A percentile compares a stretch with the other conserved stretches of the same genome.
These are phyloP conservation scores for Sthenelais limicola DNA, from an alignment of 2,888 invertebrate species.

Conservation along the genomic window DNA sequence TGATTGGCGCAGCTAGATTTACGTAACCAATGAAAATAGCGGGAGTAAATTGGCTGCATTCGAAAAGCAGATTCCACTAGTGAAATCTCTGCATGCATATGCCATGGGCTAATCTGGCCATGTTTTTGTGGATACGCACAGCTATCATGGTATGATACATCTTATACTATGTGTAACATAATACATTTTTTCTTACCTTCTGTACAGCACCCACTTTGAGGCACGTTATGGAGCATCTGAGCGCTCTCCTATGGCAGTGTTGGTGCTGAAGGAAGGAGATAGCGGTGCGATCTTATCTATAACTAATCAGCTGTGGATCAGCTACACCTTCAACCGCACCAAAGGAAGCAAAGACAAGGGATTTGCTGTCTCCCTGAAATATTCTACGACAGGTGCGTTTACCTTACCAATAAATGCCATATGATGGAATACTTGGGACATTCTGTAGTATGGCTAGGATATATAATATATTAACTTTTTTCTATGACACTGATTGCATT, in stretches of 20 bases:
- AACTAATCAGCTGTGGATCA: conserved; percentile 34
- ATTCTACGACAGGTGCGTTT: conserved; percentile 21
- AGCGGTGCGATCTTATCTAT: not conserved
- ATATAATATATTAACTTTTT: no score
- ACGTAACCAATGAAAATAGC: no score
- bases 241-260: not conserved
- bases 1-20: no score
- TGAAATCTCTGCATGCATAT: no score
- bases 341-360: not conserved
- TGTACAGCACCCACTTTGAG: conserved; percentile 1
- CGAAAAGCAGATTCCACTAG: no score
- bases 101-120: no score
- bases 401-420: not conserved
- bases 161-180: no score
- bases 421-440: not conserved
- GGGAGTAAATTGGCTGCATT: no score
- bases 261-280: conserved; percentile 17
- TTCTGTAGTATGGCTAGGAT: no score
- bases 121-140: no score
- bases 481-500: no score
- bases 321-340: conserved; percentile 14
- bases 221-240: conserved; percentile 28
- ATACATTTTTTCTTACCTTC: not conserved
- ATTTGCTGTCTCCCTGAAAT: conserved; percentile 8
- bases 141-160: no score